Evolutionary conservation across 2,797 vertebrate genomes (phyloP), one percentile per base, ranked within the genome.

Genomic region (Hoplostethus atlanticus): DNA sequence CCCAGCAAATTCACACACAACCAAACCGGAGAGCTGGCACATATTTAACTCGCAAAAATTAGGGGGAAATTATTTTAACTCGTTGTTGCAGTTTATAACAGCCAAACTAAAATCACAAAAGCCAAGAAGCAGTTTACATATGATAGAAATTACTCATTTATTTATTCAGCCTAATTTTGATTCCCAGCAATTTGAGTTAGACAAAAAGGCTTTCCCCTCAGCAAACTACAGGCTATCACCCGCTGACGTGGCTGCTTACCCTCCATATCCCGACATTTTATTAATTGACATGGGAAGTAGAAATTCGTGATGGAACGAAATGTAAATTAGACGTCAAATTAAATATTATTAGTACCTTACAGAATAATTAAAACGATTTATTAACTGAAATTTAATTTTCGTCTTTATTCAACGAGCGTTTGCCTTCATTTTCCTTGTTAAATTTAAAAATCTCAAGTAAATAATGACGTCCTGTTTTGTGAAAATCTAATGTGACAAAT

Each of bases 21-120:
- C 46, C 60, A 31, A 48, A 21, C 47, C 53, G 70, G 31, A 73
- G 55, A 78, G 40, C 72, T 80, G 81, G 73, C 79, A 82, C 81
- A 1, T 38, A 40, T 11, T 57, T 4, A 25, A 66, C 61, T 64
- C 53, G 25, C 72, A 1, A 80, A 60, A 79, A 73, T 40, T 57
- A 46, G 30, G 56, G 73, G 31, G 77, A 72, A 34, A 87, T 90
- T 77, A 84, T 86, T 83, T 79, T 4, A 60, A 83, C 60, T 57
- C 5, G 58, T 84, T 84, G 74, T 77, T 60, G 80, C 60, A 73
- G 30, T 5, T 36, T 47, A 69, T 58, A 53, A 66, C 60, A 69
- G 69, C 68, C 71, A 58, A 66, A 68, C 44, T 69, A 0, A 34
- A 25, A 54, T 66, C 52, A 73, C 51, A 55, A 51, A 70, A 64